Conservation (phyloP, 2,113 vertebrate genomes). For the Pelvicachromis taeniatus region DNA sequence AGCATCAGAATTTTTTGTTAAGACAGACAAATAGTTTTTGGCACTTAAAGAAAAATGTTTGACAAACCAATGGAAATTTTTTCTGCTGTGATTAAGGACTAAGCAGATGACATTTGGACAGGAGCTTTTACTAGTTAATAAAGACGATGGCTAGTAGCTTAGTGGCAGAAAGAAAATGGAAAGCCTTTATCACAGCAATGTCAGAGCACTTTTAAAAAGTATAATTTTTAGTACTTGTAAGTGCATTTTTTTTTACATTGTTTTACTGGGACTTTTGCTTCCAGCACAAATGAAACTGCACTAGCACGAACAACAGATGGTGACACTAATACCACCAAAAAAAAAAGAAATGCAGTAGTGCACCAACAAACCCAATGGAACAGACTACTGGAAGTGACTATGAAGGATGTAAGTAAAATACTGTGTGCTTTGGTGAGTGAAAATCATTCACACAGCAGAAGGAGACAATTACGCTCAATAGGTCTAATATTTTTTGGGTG, state of each 20-base stretch:
- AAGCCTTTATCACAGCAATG: background rate
- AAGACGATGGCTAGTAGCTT: background rate
- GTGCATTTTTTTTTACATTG: background rate
- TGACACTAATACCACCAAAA: background rate
- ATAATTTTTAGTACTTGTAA: background rate
- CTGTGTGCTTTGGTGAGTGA: background rate
- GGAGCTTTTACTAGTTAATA: background rate
- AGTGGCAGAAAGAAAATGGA: background rate
- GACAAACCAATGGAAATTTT: background rate
- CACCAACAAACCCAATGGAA: background rate
- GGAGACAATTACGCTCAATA: background rate
- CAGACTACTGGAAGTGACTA: background rate
- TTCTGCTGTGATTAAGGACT: background rate
- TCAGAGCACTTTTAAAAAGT: background rate
- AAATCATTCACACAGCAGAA: background rate
- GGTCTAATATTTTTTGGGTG: background rate
- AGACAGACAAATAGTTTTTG: background rate
- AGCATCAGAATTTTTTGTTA: background rate
- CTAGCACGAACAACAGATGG: background rate
- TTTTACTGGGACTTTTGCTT: background rate
- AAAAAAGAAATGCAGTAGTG: background rate
- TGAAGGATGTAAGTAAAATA: background rate
- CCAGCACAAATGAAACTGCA: background rate
- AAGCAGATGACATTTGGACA: background rate
- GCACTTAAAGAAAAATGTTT: background rate